phyloP scores from a whole-genome alignment of 1,140 invertebrate species.

The Zaprionus nigranus region DNA sequence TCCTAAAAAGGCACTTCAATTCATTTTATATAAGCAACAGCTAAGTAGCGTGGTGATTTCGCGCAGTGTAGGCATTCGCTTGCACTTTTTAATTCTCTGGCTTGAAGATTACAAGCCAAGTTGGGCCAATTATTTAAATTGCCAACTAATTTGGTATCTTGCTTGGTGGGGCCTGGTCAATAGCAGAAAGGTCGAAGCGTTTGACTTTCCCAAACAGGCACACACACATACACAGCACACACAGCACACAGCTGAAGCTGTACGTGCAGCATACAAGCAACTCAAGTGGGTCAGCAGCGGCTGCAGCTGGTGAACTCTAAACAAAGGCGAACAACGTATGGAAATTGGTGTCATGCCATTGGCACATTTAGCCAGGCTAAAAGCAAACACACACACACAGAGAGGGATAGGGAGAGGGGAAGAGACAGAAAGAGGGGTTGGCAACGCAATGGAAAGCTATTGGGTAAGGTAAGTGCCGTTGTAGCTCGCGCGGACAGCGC shows the following conservation, averaged over 20 bases:
- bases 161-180: conserved; percentile 25
- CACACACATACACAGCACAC: background rate
- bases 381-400: conserved; percentile 34
- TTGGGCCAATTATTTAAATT: conserved; percentile 67
- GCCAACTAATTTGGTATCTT: conserved; percentile 51
- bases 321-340: conserved; percentile 55
- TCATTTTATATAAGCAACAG: background rate
- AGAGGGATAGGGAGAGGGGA: background rate
- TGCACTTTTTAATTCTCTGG: conserved; percentile 7
- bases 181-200: conserved; percentile 67
- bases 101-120: conserved; percentile 7
- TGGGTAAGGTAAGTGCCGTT: conserved; percentile 81
- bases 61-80: conserved; percentile 2
- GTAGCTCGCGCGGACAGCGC: conserved; percentile 16
- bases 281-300: conserved; percentile 72
- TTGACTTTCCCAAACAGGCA: conserved; percentile 58
- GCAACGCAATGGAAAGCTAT: conserved; percentile 52
- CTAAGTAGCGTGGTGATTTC: background rate
- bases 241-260: conserved; percentile 10
- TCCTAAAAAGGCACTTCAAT: background rate
- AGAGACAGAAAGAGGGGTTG: background rate
- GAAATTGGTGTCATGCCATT: conserved; percentile 83
- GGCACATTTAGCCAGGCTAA: conserved; percentile 71
- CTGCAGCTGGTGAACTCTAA: conserved; percentile 50
- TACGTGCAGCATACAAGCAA: background rate